phyloP scores from a whole-genome alignment of 1,140 invertebrate genomes.

The Maconellicoccus hirsutus region DNA sequence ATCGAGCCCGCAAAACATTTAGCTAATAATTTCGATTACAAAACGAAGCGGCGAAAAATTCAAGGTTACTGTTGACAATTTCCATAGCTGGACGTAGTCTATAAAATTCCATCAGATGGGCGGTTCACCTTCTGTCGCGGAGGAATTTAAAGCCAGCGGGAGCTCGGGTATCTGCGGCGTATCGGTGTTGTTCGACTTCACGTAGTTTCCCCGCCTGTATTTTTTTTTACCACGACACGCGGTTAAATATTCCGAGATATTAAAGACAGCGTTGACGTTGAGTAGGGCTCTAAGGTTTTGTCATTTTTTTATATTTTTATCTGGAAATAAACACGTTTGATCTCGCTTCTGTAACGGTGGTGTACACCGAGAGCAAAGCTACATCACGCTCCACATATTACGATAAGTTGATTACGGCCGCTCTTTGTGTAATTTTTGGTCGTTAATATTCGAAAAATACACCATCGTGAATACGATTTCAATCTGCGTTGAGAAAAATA shows the following conservation, averaged over 20 bases:
- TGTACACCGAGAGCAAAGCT: neutral
- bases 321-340: neutral
- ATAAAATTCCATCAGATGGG: neutral
- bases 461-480: no score
- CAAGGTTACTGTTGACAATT: no score
- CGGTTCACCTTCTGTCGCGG: neutral
- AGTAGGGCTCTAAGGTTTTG: neutral
- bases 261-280: neutral
- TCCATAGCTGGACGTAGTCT: no score
- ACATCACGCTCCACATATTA: slow-evolving; percentile 2
- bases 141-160: neutral
- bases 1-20: neutral
- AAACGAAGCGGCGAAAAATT: no score
- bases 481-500: no score
- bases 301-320: neutral
- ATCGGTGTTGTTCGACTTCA: neutral
- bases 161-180: neutral
- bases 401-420: neutral
- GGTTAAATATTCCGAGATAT: neutral
- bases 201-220: neutral
- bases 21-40: neutral
- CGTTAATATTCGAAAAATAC: neutral
- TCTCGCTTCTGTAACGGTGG: slow-evolving; percentile 6
- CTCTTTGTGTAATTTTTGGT: neutral
- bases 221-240: neutral